Evolutionary conservation across 1,140 invertebrate species (phyloP).

Genomic region (Sycophila sp.): DNA sequence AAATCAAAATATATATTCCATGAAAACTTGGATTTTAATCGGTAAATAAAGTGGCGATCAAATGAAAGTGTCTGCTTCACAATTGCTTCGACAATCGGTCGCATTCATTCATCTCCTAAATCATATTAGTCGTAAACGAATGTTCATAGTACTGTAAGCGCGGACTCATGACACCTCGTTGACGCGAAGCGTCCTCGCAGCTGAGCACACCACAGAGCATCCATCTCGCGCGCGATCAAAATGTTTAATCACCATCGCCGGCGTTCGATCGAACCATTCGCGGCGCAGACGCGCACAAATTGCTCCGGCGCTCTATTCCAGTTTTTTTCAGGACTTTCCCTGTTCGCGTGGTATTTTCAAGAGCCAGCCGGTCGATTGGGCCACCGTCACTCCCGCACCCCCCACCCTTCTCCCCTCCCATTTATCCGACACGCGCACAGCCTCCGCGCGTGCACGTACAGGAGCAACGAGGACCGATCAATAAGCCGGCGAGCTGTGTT

Average conservation of each 20-base stretch:
- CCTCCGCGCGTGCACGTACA: slow-evolving; percentile 50
- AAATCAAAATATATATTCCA: too few species aligned
- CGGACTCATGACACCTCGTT: not conserved
- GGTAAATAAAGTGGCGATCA: too few species aligned
- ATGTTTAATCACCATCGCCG: not conserved
- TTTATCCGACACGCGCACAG: slow-evolving; percentile 35
- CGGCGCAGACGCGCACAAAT: not conserved
- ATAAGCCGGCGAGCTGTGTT: slow-evolving; percentile 57
- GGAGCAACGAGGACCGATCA: slow-evolving; percentile 53
- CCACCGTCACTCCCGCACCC: not conserved
- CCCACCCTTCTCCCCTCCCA: not conserved
- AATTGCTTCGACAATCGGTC: too few species aligned
- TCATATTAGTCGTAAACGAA: slow-evolving; percentile 13
- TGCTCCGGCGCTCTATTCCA: not conserved
- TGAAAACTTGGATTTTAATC: too few species aligned
- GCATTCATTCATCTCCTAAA: too few species aligned
- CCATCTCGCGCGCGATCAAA: too few species aligned
- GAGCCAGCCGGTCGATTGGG: slow-evolving; percentile 20
- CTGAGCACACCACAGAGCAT: too few species aligned
- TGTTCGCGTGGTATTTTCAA: not conserved
- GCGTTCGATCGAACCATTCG: not conserved
- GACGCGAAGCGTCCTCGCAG: not conserved
- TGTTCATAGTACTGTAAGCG: not conserved
- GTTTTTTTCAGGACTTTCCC: not conserved
- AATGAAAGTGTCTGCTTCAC: too few species aligned